Evolutionary conservation across 1,140 invertebrate genomes (phyloP), one percentile per base, ranked within the genome.

Genomic region (Listronotus oregonensis): DNA sequence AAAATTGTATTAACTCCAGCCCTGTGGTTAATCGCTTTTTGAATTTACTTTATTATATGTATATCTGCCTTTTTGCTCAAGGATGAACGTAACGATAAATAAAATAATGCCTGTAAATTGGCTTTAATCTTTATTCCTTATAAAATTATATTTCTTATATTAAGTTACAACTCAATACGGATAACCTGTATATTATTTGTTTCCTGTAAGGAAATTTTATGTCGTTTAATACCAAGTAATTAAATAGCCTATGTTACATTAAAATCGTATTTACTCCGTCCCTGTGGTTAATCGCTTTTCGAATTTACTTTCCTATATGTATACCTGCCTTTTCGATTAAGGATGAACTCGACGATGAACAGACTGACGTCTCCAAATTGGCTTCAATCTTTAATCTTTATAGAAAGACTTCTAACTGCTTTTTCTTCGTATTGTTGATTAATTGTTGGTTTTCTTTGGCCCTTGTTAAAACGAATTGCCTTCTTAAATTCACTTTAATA

Each of bases 381-480:
- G 63, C 47, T 68, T 54, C 66, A 64, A 68, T 66, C 63, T 64
- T 62, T 64, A 68, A 71, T 65, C 66, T 63, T 56, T 60, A 68
- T 39, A n/a, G 47, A 44, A 67, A 70, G 65, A 46, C 52, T 63
- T 61, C 52, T 67, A 63, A 61, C 59, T 62, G 49, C 46, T 46
- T 66, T 71, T 68, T 68, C 58, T 64, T 64, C 56, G 39, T 61
- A 70, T 70, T 68, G 65, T 70, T 70, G 55, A 68, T 68, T 72
- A 72, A 72, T 72, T 67, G 71, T 57, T 50, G 65, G 68, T 59
- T 66, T 62, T 56, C 27, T 42, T 54, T n/a, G 43, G 43, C 44
- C 18, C 64, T 69, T 56, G 52, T 51, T 52, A 63, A 54, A 44
- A 40, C 18, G 32, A 42, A 54, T 54, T 54, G 51, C 51, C 51